phyloP scores from a whole-genome alignment of 2,888 invertebrate genomes.

The Helicoverpa assulta region DNA sequence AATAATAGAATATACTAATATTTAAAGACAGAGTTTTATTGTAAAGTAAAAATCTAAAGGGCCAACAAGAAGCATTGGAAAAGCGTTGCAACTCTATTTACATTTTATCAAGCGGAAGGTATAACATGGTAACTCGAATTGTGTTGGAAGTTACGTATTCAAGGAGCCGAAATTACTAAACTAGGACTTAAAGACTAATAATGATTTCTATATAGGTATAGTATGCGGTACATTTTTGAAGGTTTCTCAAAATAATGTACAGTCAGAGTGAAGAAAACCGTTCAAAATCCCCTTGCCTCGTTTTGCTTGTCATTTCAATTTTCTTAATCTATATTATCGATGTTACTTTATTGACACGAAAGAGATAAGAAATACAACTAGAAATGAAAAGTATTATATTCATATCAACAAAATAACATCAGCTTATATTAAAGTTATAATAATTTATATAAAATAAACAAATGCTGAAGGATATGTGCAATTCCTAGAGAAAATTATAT shows the following conservation, averaged over 20 bases:
- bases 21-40: slow-evolving; percentile 41
- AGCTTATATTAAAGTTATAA: slow-evolving; percentile 67
- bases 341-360: slow-evolving; percentile 70
- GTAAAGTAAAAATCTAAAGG: slow-evolving; percentile 50
- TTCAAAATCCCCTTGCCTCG: slow-evolving; percentile 87
- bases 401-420: slow-evolving; percentile 67
- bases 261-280: slow-evolving; percentile 81
- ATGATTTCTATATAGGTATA: slow-evolving; percentile 65
- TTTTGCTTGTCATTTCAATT: slow-evolving; percentile 85
- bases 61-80: slow-evolving; percentile 63
- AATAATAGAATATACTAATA: slow-evolving; percentile 55
- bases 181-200: slow-evolving; percentile 71
- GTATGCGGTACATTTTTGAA: slow-evolving; percentile 80
- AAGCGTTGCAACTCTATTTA: slow-evolving; percentile 79
- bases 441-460: slow-evolving; percentile 82
- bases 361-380: slow-evolving; percentile 35
- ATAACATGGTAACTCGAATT: slow-evolving; percentile 87
- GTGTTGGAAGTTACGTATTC: slow-evolving; percentile 80
- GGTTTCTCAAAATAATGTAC: slow-evolving; percentile 85
- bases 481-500: slow-evolving; percentile 73
- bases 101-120: slow-evolving; percentile 80
- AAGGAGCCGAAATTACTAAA: slow-evolving; percentile 68
- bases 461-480: slow-evolving; percentile 85
- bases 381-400: slow-evolving; percentile 28
- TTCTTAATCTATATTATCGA: slow-evolving; percentile 71